A percentile compares a stretch with the other conserved stretches of the same genome.
Conservation (phyloP, 2,888 invertebrate species). For the Drosophila maculinotata region DNA sequence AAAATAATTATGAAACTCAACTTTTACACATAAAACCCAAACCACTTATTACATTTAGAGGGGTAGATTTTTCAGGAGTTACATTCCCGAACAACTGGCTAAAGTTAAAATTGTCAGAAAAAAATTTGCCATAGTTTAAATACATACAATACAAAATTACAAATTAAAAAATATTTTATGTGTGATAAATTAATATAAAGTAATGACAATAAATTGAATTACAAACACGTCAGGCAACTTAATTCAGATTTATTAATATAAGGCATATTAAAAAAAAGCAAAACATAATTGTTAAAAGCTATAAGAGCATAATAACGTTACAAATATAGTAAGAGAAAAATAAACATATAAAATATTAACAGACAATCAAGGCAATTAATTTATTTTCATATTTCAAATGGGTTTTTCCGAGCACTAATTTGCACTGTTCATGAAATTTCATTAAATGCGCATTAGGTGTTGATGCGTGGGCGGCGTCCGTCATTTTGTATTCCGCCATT, state of each 20-base stretch:
- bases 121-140: too few relatives aligned
- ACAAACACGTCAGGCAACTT: background rate
- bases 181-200: background rate
- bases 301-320: background rate
- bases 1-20: background rate
- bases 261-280: background rate
- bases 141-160: background rate
- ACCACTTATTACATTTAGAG: background rate
- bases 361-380: slow-evolving; percentile 50
- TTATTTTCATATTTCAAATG: slow-evolving; percentile 27
- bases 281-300: slow-evolving; percentile 1
- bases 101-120: too few relatives aligned
- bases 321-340: background rate
- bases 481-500: slow-evolving; percentile 20
- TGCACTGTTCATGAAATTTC: slow-evolving; percentile 36
- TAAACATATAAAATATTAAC: slow-evolving; percentile 19
- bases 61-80: too few relatives aligned
- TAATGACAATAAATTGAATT: background rate
- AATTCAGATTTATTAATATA: background rate
- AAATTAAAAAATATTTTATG: background rate
- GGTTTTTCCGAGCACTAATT: slow-evolving; percentile 25
- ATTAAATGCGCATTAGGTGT: slow-evolving; percentile 47
- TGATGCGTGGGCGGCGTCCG: slow-evolving; percentile 27
- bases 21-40: background rate
- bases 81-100: too few relatives aligned